Percentiles rank a stretch among this genome's conserved stretches.
These are phyloP conservation scores for Trachops cirrhosus DNA, from an alignment of 2,797 vertebrate species.

Conservation along the genomic window DNA sequence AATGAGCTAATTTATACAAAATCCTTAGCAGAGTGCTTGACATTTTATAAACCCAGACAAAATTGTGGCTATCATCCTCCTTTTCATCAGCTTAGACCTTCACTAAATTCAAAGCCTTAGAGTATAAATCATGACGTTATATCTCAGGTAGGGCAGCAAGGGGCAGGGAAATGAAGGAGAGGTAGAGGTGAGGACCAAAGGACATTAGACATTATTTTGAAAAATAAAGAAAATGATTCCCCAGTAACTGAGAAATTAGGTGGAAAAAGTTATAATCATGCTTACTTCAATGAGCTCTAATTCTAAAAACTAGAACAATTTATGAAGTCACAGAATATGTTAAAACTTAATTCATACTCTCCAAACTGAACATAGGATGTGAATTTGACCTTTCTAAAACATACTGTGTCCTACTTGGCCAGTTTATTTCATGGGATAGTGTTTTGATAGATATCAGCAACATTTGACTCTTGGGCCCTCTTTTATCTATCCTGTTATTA, in stretches of 20 bases:
- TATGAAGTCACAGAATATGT: not conserved
- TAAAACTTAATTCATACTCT: not conserved
- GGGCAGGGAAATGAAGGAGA: fast-evolving
- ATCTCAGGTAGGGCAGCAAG: not conserved
- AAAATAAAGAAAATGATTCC: not conserved
- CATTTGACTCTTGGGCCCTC: not conserved
- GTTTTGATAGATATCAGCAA: not conserved
- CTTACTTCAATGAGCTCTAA: not conserved
- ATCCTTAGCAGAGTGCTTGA: not conserved
- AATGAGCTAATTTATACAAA: not conserved
- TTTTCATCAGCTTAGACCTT: not conserved
- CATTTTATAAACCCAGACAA: not conserved
- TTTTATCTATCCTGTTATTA: not conserved
- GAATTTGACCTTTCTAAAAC: not conserved
- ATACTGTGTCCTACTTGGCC: not conserved
- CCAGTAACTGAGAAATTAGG: not conserved
- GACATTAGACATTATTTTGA: not conserved
- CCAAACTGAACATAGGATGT: not conserved
- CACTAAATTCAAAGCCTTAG: not conserved
- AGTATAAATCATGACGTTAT: no score
- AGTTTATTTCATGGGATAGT: not conserved
- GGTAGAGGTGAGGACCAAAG: not conserved
- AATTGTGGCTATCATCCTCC: not conserved
- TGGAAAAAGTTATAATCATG: not conserved
- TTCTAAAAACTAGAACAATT: not conserved